These are phyloP conservation scores for Setophaga petechia DNA, from an alignment of 2,113 vertebrate species.

Conservation along the genomic window DNA sequence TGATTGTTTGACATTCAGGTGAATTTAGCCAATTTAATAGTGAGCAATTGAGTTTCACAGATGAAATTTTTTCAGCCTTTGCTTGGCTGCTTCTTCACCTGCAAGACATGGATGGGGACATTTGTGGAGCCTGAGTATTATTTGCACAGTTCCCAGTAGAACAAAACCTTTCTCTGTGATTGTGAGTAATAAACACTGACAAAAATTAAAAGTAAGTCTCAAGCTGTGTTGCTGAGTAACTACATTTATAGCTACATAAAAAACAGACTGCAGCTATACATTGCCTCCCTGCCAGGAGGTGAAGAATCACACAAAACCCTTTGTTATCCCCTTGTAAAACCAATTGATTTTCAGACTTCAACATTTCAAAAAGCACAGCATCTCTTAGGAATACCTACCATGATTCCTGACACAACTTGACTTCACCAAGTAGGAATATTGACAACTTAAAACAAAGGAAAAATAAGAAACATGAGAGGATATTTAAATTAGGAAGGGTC, in stretches of 20 bases:
- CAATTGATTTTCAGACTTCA: neutral
- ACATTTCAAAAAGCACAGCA: neutral
- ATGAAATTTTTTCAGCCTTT: neutral
- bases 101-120: neutral
- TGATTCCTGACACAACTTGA: neutral
- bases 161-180: neutral
- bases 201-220: neutral
- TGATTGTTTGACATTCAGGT: neutral
- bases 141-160: neutral
- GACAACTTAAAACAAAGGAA: conserved; percentile 58
- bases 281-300: neutral
- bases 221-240: neutral
- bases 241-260: neutral
- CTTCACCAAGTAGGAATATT: neutral
- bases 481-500: conserved; percentile 62
- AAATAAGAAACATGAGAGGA: conserved; percentile 20
- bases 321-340: neutral
- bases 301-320: neutral
- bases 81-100: neutral
- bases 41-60: neutral
- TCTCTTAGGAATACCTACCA: conserved; percentile 5
- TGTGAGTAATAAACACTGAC: neutral
- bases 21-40: neutral
- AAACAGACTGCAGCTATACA: neutral
- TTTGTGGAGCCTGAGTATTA: neutral